Evolutionary conservation across 2,888 invertebrate species (phyloP), one percentile per base, ranked within the genome.

Genomic region (Leucophenga maculata): DNA sequence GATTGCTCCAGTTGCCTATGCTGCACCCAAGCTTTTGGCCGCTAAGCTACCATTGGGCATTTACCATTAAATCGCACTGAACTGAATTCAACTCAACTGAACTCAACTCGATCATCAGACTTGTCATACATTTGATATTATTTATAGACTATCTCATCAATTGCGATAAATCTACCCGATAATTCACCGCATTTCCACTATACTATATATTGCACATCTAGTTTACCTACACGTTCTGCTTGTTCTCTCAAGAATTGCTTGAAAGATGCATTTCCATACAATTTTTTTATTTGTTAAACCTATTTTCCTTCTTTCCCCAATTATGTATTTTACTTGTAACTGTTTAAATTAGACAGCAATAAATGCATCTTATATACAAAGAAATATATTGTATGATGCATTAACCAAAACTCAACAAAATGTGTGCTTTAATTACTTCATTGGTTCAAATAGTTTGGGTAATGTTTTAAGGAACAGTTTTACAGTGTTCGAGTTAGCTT

Each of bases 1-100:
- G 2, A 54, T 86, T 59, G 74, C 87, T 1, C 85, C 86, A 39
- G 55, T 83, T 65, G 88, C 86, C 68, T 80, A 78, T 71, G 82
- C 76, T 71, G 80, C 78, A 26, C 85, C 86, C 57, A 80, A 84
- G 67, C 68, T 84, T 14, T 52, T 79, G n/a, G 75, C 73, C 3
- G 73, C 74, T 13, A 82, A 78, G 60, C 72, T 80, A 60, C 76
- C 79, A 3, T 69, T 77, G 64, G 72, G 73, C 39, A 68, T 75
- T 9, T 78, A 80, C 57, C 82, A 82, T 68, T 81, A 77, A 18
- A 59, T 57, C 31, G 57, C 72, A 77, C 46, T 74, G 77, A 78
- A 72, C 77, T 79, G 82, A 83, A 80, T 78, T 8, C 39, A 39
- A 16, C 39, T 11, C 77, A 77, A 78, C 77, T 64, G 69, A 75